These are phyloP conservation scores for Tribolium madens DNA, from an alignment of 1,140 invertebrate species.

Conservation along the genomic window DNA sequence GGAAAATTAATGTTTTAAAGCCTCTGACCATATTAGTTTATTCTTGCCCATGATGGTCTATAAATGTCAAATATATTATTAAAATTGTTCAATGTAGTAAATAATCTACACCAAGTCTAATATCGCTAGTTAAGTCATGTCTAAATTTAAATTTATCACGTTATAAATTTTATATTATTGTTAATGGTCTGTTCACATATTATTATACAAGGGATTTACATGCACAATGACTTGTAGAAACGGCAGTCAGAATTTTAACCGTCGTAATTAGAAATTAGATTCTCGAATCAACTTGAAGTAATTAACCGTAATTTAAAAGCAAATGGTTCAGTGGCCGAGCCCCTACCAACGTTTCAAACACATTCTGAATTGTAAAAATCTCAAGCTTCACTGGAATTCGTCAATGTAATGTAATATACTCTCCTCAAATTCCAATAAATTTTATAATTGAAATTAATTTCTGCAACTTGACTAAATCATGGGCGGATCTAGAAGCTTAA, in stretches of 20 bases:
- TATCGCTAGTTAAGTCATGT: conserved; percentile 24
- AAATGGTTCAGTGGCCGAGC: not conserved
- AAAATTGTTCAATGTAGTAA: conserved; percentile 29
- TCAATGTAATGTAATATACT: too few relatives aligned
- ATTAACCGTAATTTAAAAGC: not conserved
- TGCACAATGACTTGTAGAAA: conserved; percentile 20
- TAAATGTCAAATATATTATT: conserved; percentile 34
- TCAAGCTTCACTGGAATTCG: too few relatives aligned
- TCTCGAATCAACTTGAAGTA: not conserved
- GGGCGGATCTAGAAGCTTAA: too few relatives aligned
- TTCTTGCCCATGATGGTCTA: conserved; percentile 25
- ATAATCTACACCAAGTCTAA: conserved; percentile 29
- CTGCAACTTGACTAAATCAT: too few relatives aligned
- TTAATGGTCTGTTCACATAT: conserved; percentile 34
- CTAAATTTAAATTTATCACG: conserved; percentile 38
- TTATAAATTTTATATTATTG: conserved; percentile 36
- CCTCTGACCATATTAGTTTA: conserved; percentile 35
- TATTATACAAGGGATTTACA: conserved; percentile 32
- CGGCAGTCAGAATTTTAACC: not conserved
- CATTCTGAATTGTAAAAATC: not conserved
- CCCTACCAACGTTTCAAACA: not conserved
- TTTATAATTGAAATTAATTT: too few relatives aligned
- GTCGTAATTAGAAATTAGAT: not conserved
- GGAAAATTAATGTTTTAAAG: conserved; percentile 34
- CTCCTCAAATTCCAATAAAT: too few relatives aligned